Evolutionary conservation across 2,113 vertebrate species (phyloP), one percentile per base, ranked within the genome.

Genomic region (Seriola aureovittata): DNA sequence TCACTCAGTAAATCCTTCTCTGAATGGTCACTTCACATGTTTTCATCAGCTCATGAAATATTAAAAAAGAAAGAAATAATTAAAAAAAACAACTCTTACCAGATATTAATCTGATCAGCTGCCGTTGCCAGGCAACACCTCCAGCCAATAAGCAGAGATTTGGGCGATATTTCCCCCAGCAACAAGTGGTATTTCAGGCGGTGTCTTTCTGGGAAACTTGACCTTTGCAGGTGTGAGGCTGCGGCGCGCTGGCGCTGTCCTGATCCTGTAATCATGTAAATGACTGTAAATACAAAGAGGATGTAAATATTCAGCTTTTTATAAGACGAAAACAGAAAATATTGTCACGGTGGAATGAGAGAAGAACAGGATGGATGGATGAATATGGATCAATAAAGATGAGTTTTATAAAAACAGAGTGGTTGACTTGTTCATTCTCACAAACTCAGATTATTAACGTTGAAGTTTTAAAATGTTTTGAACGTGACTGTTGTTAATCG

Each of bases 291-390:
- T 91, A 92, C 34, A 82, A 21, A 85, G 75, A 91, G 75, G 84
- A 88, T 93, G 91, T 92, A 93, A 10, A 93, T 89, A 92, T 69
- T 89, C 44, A 77, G 67, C 69, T 85, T 93, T 93, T 92, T 91
- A 87, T 89, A 88, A 81, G 48, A 84, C 64, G 23, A 71, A 85
- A 5, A 65, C 25, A 76, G 80, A 77, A 73, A 62, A 76, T 85
- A 84, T 79, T 71, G 81, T 71, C 6, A 4, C 0, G 13, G 11
- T 6, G 57, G 25, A 16, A 6, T 21, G 17, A 32, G 57, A 32
- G 62, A 36, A 23, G 13, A 63, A 23, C 17, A 29, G 25, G 32
- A 62, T 2, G 73, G n/a, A 75, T 11, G 67, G 58, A 69, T 69
- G 71, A 48, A 66, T 12, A 70, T 32, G 48, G 67, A 84, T 80